A percentile compares a stretch with the other conserved stretches of the same genome.
phyloP scores from a whole-genome alignment of 2,888 invertebrate species.

The Mythimna impura region DNA sequence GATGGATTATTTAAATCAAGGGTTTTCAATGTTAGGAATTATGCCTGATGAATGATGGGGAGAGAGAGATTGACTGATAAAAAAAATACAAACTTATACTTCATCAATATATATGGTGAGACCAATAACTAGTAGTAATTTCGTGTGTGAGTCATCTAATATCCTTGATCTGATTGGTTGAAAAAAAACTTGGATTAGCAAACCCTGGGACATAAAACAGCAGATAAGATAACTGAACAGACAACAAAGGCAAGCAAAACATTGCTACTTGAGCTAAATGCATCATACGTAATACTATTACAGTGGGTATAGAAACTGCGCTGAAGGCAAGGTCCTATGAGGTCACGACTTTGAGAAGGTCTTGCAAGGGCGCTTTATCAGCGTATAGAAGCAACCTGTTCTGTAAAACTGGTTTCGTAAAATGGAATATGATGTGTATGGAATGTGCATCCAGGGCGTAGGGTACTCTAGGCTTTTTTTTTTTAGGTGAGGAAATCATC shows the following conservation, averaged over 20 bases:
- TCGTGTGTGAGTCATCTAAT: neutral
- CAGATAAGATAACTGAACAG: constrained; percentile 6
- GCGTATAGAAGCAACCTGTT: constrained; percentile 67
- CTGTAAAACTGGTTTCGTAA: constrained; percentile 75
- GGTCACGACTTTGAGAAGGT: constrained; percentile 88
- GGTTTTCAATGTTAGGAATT: constrained; percentile 16
- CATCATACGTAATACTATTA: constrained; percentile 33
- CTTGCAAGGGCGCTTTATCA: constrained; percentile 82
- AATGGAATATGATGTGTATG: constrained; percentile 64
- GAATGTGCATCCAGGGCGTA: constrained; percentile 53
- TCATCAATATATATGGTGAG: neutral
- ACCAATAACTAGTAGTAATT: constrained; percentile 1
- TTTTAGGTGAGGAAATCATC: too few species aligned
- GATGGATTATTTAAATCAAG: constrained; percentile 43
- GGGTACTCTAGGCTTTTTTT: constrained; percentile 3
- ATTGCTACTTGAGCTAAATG: constrained; percentile 9
- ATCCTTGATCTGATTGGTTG: neutral
- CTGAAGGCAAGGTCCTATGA: constrained; percentile 83
- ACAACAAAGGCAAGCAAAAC: constrained; percentile 30
- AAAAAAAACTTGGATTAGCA: neutral
- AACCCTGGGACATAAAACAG: neutral
- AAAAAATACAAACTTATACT: constrained; percentile 1
- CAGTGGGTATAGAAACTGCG: constrained; percentile 68
- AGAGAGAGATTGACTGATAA: neutral
- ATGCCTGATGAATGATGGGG: neutral